Conservation (phyloP, 2,888 invertebrate species). For the Pachliopta kotzebuea region DNA sequence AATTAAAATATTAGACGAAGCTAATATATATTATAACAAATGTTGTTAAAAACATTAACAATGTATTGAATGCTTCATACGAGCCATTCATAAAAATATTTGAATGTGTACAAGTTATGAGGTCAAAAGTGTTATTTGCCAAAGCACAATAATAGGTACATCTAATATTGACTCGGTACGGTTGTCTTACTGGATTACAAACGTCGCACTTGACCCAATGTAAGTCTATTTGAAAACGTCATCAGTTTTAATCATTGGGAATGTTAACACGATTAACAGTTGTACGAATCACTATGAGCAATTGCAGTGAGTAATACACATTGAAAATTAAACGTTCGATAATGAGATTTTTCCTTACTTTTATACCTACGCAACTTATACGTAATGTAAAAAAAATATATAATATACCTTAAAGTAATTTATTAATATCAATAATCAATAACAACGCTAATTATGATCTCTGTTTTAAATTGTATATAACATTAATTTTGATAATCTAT, state of each 20-base stretch:
- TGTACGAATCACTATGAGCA: constrained; percentile 45
- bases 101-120: constrained; percentile 5
- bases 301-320: constrained; percentile 44
- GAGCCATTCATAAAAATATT: not conserved
- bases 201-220: constrained; percentile 44
- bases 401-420: no score
- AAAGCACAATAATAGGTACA: constrained; percentile 15
- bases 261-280: constrained; percentile 61
- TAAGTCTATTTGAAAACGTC: constrained; percentile 38
- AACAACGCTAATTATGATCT: no score
- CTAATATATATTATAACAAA: no score
- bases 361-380: constrained; percentile 21
- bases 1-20: no score
- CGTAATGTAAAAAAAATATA: no score
- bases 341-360: constrained; percentile 28
- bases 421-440: no score
- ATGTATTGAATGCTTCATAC: not conserved
- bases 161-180: constrained; percentile 11
- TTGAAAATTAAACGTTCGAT: constrained; percentile 32
- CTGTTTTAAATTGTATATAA: no score
- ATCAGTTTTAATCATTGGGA: constrained; percentile 48
- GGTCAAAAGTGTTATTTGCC: constrained; percentile 8
- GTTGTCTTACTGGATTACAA: constrained; percentile 18
- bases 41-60: not conserved
- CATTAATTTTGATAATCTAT: not conserved